These are phyloP conservation scores for Cavia porcellus DNA, from an alignment of 2,113 vertebrate genomes.

Conservation along the genomic window DNA sequence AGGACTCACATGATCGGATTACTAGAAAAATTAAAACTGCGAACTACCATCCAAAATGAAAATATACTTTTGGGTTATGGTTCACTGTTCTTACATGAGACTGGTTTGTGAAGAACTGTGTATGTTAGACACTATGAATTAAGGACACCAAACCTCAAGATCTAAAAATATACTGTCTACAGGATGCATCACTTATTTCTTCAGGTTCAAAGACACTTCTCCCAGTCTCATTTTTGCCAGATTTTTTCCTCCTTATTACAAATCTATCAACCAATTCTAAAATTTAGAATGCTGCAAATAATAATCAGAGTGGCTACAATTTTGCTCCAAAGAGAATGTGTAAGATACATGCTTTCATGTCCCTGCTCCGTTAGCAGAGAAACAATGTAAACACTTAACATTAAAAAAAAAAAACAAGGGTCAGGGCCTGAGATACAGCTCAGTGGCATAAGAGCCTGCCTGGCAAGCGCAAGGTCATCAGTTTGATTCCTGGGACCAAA, in stretches of 20 bases:
- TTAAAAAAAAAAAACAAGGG: not conserved
- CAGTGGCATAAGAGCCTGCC: no score
- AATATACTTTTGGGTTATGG: not conserved
- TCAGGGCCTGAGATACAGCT: no score
- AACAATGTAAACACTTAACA: not conserved
- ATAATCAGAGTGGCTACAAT: not conserved
- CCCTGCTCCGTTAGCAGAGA: not conserved
- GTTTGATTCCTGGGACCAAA: no score
- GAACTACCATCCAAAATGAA: not conserved
- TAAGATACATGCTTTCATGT: not conserved
- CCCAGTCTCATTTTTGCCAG: conserved; percentile 13
- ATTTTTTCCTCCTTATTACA: not conserved
- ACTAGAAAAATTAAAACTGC: not conserved
- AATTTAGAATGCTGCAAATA: not conserved
- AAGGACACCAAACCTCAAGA: not conserved
- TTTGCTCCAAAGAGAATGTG: conserved; percentile 4
- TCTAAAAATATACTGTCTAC: not conserved
- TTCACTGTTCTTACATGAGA: not conserved
- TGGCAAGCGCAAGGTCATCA: no score
- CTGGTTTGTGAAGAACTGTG: not conserved
- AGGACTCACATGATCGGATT: not conserved
- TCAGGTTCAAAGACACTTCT: not conserved
- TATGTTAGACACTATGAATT: not conserved
- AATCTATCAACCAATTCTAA: not conserved
- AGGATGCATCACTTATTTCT: not conserved